Base-by-base conservation (phyloP, 2,888 invertebrate species). In the Microplitis manilae region DNA sequence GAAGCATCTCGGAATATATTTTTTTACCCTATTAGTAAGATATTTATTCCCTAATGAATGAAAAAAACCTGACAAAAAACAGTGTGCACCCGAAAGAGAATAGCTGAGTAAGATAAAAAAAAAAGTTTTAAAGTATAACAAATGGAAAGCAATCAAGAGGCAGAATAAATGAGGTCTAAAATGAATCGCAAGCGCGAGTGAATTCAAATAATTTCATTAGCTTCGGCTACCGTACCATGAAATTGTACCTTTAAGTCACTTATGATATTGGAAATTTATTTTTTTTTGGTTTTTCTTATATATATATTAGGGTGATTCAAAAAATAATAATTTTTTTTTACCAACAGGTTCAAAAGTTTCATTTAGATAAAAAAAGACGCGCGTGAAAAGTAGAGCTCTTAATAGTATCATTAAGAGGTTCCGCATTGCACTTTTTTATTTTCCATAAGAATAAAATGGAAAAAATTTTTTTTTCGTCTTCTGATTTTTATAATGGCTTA, bases 51-150 rank as follows among this genome's bases (percentile, higher is more conserved):
- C 50, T 50, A 50, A 50, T 50, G 50, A 50, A 50, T 50, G 13
- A 62, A 39, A 62, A 39, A 17, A 60, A 15, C 50, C 9, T 15
- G 38, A 70, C 50, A 71, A 64, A 59, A n/a, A 70, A 59, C 1
- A 7, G 5, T 50, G 13, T 50, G 30, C 30, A 30, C 30, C 13
- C 50, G 2, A 50, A 50, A 40, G 39, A 69, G 6, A 50, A 20
- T 59, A 50, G 60, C 70, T 60, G 15, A n/a, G 17, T 17, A n/a
- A 62, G 38, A 67, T 13, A 50, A 67, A 50, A 72, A 69, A 50
- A n/a, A 41, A 62, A 40, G 6, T 69, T 30, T 7, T 60, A 39
- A 13, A 59, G 17, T 41, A 4, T 9, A 38, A 9, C n/a, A 30
- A 15, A 67, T 8, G 20, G 60, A 64, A 64, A 70, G 17, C 59